A percentile compares a stretch with the other conserved stretches of the same genome.
Evolutionary conservation across 2,113 vertebrate species (phyloP).

Genomic region (Lepus americanus): DNA sequence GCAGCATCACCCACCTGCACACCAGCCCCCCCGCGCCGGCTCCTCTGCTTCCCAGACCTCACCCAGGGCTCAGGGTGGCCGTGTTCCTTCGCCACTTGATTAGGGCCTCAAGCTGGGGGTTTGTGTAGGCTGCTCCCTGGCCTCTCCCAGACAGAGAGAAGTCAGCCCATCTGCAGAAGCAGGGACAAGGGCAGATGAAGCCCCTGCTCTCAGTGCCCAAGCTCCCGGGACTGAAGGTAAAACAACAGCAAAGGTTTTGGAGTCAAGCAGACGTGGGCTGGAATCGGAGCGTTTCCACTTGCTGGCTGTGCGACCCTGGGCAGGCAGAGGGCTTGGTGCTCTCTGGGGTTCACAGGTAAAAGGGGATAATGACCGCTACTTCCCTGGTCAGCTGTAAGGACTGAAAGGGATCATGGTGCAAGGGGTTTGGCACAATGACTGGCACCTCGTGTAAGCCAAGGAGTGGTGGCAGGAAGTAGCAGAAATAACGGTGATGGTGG

Average conservation of each 20-base stretch:
- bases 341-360: neutral
- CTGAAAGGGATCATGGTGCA: neutral
- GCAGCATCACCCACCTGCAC: neutral
- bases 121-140: neutral
- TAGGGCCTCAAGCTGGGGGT: neutral
- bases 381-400: neutral
- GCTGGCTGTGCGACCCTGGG: neutral
- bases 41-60: neutral
- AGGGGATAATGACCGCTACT: fast-evolving
- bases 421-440: neutral
- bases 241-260: neutral
- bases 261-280: neutral
- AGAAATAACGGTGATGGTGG: neutral
- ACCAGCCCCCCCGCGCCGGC: neutral
- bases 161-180: neutral
- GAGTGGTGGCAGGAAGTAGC: neutral
- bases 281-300: neutral
- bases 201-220: neutral
- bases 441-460: too few relatives aligned
- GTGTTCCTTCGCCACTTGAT: neutral
- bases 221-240: neutral
- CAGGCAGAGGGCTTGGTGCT: neutral
- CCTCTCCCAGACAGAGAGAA: neutral
- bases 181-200: neutral
- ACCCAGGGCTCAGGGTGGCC: neutral